Percentiles rank a stretch among this genome's conserved stretches.
These are phyloP conservation scores for Paramormyrops kingsleyae DNA, from an alignment of 2,113 vertebrate species.

Conservation along the genomic window DNA sequence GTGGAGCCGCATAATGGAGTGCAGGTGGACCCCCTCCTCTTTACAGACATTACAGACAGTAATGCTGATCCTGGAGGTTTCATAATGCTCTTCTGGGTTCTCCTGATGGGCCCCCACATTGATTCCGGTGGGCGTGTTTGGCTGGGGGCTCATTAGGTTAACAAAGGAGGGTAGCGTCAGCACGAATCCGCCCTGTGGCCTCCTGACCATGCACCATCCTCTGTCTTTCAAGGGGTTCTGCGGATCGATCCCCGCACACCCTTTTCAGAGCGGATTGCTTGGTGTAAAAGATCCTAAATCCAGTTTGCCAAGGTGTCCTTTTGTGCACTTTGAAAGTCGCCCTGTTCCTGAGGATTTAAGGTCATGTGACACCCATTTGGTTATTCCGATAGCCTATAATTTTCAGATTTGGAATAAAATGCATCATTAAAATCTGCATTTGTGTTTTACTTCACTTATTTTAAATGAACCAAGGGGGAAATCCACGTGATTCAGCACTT, in stretches of 20 bases:
- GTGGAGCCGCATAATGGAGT: background rate
- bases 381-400: background rate
- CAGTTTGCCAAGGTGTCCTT: background rate
- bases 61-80: constrained; percentile 10
- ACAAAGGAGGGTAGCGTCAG: constrained; percentile 11
- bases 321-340: background rate
- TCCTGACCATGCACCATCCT: background rate
- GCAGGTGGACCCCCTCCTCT: background rate
- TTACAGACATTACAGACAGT: background rate
- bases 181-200: background rate
- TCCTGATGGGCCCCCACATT: background rate
- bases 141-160: background rate
- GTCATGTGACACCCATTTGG: background rate
- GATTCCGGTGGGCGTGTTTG: background rate
- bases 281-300: background rate
- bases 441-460: background rate
- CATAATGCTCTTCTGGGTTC: background rate
- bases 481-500: background rate
- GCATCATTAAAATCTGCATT: background rate
- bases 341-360: background rate
- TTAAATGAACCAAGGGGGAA: background rate
- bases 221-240: background rate
- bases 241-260: background rate
- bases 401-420: background rate
- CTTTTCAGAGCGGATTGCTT: background rate